phyloP scores from a whole-genome alignment of 1,140 invertebrate species.

The Cherax quadricarinatus region DNA sequence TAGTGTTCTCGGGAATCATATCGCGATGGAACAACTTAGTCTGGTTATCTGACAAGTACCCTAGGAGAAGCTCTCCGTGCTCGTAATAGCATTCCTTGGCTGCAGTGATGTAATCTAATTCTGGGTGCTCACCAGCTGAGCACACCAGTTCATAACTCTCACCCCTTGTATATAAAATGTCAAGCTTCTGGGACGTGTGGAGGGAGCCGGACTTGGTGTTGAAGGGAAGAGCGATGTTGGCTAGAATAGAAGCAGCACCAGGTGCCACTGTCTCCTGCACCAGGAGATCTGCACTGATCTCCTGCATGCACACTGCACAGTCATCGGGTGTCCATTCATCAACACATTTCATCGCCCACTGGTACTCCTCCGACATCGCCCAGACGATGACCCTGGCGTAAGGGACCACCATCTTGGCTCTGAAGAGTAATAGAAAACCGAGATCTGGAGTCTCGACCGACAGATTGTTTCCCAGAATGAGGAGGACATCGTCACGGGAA shows the following conservation, averaged over 20 bases:
- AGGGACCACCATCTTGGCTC: background rate
- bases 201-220: background rate
- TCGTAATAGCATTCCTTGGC: too few relatives aligned
- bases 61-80: too few relatives aligned
- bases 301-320: background rate
- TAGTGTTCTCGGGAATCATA: too few relatives aligned
- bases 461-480: background rate
- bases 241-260: conserved; percentile 11
- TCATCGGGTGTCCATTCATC: background rate
- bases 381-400: background rate
- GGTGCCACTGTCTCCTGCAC: background rate
- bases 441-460: background rate
- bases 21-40: too few relatives aligned
- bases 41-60: too few relatives aligned
- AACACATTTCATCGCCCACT: background rate
- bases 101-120: too few relatives aligned
- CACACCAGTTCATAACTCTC: too few relatives aligned
- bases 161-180: too few relatives aligned
- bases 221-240: background rate
- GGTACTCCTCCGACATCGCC: background rate
- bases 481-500: too few relatives aligned
- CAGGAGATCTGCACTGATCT: background rate
- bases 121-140: too few relatives aligned
- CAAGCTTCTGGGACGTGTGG: too few relatives aligned
- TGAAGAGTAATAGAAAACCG: background rate